These are phyloP conservation scores for Platichthys flesus DNA, from an alignment of 2,113 vertebrate genomes.

Conservation along the genomic window DNA sequence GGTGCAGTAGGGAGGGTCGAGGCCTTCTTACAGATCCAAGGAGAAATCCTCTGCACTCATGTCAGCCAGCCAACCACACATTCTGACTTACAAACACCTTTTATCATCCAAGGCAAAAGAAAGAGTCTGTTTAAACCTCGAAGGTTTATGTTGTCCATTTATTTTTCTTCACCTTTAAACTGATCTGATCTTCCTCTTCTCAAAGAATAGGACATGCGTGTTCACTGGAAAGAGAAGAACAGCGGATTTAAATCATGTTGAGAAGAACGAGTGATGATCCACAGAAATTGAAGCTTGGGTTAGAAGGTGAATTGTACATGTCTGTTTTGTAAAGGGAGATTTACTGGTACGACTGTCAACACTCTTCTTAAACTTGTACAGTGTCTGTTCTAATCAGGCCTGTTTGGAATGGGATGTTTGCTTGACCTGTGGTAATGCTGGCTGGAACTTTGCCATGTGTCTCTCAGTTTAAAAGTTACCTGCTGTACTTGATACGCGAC, in stretches of 20 bases:
- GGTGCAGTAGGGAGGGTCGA: neutral
- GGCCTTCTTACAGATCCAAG: neutral
- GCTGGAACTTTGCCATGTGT: no score
- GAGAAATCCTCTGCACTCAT: slow-evolving; percentile 11
- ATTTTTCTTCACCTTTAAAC: slow-evolving; percentile 75
- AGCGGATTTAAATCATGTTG: neutral
- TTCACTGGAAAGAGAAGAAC: slow-evolving; percentile 85
- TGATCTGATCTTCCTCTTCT: slow-evolving; percentile 95
- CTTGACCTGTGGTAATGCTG: no score
- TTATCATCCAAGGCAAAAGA: slow-evolving; percentile 22
- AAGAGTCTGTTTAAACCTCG: slow-evolving; percentile 22
- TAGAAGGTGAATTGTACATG: no score
- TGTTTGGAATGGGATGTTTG: no score
- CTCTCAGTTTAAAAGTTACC: no score
- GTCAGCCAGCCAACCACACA: slow-evolving; percentile 8
- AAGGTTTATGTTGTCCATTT: slow-evolving; percentile 40
- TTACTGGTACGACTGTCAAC: no score
- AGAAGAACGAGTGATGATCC: no score
- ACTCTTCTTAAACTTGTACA: no score
- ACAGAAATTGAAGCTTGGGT: no score
- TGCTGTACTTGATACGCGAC: no score
- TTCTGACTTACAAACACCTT: neutral
- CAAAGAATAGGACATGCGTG: slow-evolving; percentile 92
- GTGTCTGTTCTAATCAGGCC: no score
- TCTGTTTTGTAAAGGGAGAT: no score